A percentile compares a stretch with the other conserved stretches of the same genome.
Conservation (phyloP, 2,888 invertebrate genomes). For the Nematopogon swammerdamellus region DNA sequence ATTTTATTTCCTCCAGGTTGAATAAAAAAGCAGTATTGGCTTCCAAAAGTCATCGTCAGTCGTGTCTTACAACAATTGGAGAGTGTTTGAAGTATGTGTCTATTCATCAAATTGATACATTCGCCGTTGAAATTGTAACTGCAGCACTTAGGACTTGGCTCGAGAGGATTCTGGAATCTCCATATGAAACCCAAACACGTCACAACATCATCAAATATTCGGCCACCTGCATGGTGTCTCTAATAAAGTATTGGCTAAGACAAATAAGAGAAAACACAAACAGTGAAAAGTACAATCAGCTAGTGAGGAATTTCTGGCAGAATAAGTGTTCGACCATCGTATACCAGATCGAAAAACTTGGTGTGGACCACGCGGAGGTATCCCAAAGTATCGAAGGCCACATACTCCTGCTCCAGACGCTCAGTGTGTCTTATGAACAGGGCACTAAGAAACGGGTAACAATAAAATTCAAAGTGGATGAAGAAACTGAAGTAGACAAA, state of each 20-base stretch:
- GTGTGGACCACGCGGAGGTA: constrained; percentile 30
- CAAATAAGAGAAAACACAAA: constrained; percentile 18
- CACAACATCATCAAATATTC: constrained; percentile 23
- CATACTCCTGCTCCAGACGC: constrained; percentile 22
- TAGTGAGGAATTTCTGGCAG: constrained; percentile 37
- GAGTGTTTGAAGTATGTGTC: constrained; percentile 71
- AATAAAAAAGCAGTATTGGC: constrained; percentile 54
- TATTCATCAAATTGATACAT: constrained; percentile 6
- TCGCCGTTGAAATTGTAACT: constrained; percentile 19
- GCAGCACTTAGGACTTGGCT: constrained; percentile 29
- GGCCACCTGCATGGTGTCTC: constrained; percentile 21
- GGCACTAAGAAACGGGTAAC: constrained; percentile 22
- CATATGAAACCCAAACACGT: constrained; percentile 13
- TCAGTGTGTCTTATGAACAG: constrained; percentile 21
- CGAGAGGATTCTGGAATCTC: constrained; percentile 13
- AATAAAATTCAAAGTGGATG: constrained; percentile 46
- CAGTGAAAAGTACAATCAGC: constrained; percentile 24
- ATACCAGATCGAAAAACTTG: constrained; percentile 29
- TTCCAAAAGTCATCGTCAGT: constrained; percentile 65
- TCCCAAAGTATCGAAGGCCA: constrained; percentile 38
- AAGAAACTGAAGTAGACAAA: constrained; percentile 12
- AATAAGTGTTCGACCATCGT: constrained; percentile 27
- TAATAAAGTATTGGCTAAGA: constrained; percentile 32
- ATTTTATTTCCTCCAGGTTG: too few species aligned
- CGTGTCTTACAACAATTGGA: constrained; percentile 64